Base-by-base conservation (phyloP, 2,888 invertebrate genomes). In the Zootermopsis nevadensis region DNA sequence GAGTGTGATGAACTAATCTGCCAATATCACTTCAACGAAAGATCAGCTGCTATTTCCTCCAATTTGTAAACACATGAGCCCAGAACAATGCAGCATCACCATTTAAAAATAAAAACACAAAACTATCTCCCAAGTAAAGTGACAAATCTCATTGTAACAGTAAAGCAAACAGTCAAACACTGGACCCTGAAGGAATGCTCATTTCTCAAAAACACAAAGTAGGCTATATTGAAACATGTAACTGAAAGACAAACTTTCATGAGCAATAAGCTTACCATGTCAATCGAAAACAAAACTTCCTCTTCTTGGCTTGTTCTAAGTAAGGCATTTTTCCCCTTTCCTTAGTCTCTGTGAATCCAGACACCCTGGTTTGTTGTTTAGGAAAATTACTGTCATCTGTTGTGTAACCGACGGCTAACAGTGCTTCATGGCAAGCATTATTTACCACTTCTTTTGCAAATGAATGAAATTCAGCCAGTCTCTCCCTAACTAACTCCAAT, bases 221-320 rank as follows among this genome's bases (percentile, higher is more conserved):
- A n/a, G n/a, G n/a, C 12, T 27, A 27, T 30, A 27, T 72, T 72
- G n/a, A 33, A 33, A 31, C 3, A 38, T 30, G 12, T 42, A 67
- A 31, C 48, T 48, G 48, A 48, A 15, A 48, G 19, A 12, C 10
- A 38, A 38, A 38, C 38, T 53, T 53, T 15, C 48, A 48, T 48
- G 48, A 48, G n/a, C 6, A n/a, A 60, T 27, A 60, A 27, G 22
- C 67, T 74, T 42, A 85, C 97, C 95, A 92, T 60, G 96, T 93
- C 2, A 97, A 91, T 85, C 96, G 91, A 87, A 93, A 93, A 88
- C 97, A 97, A 88, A 95, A 95, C 86, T 94, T 93, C 85, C 95
- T 92, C 88, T 97, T 97, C 87, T 94, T 94, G 0, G 96, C 95
- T 87, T 97, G 96, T 87, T 97, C 96, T 79, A 96, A 96, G 88